Evolutionary conservation across 2,888 invertebrate species (phyloP), one percentile per base, ranked within the genome.

Genomic region (Metacarcinus magister): DNA sequence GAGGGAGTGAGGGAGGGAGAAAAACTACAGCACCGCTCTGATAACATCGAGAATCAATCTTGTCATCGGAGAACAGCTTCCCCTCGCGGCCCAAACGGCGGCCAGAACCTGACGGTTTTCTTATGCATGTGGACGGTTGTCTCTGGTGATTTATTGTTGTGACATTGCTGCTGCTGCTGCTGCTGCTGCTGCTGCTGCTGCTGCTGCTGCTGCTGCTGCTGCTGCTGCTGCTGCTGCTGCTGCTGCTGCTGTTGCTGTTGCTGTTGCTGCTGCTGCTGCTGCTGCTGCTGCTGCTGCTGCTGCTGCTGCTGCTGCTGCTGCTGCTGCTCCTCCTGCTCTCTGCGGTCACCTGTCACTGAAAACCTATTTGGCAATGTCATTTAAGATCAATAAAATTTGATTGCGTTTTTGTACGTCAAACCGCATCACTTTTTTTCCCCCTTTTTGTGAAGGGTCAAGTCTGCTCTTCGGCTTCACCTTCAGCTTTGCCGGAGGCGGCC

Each of bases 341-440:
- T 82, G 93, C n/a, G 93, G 75, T 93, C 32, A 46, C 28, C 75
- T 82, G 75, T 82, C 67, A 93, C 93, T 82, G 75, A 44, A 82
- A 93, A 93, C 82, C 93, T 44, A 93, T 93, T 82, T 93, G 93
- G 93, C 93, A 82, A n/a, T 82, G 93, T 93, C 93, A 93, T 75
- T 93, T 93, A 44, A 93, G 75, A 93, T 93, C 93, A 82, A 93
- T 93, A 93, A 93, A 93, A 93, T 93, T 93, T 93, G 93, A 93
- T 93, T 93, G 93, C 46, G 44, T 87, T 93, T 93, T 93, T 93
- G 75, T 82, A n/a, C 23, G 93, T 75, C 82, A 75, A 32, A 93
- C 82, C 93, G 82, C 93, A 93, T 75, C 67, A 28, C 39, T 44
- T 19, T n/a, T 82, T 92, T 28, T 28, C 23, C 67, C 2, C n/a